A percentile compares a stretch with the other conserved stretches of the same genome.
phyloP scores from a whole-genome alignment of 2,888 invertebrate genomes.

The Limnephilus lunatus region DNA sequence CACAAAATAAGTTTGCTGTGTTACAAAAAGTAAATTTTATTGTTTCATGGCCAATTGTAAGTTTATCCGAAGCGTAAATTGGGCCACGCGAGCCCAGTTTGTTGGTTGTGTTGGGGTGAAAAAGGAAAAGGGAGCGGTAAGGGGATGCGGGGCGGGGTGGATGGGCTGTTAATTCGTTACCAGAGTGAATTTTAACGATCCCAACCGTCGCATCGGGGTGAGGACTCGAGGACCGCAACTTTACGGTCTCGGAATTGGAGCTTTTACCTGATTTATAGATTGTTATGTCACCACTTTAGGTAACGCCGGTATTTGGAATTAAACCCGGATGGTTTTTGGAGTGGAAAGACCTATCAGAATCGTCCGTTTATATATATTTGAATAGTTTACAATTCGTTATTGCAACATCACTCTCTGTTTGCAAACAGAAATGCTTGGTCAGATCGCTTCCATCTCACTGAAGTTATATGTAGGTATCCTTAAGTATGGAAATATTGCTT shows the following conservation, averaged over 20 bases:
- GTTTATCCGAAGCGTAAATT: not conserved
- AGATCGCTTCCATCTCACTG: not conserved
- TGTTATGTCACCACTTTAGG: not conserved
- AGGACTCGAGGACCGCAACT: slow-evolving; percentile 9
- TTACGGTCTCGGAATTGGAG: slow-evolving; percentile 15
- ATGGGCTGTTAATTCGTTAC: slow-evolving; percentile 30
- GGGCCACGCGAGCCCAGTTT: not conserved
- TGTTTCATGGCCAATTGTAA: not conserved
- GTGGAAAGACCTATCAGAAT: not conserved
- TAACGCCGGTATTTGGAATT: not conserved
- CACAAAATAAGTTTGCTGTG: not conserved
- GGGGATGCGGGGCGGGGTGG: not conserved
- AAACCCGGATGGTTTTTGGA: not conserved
- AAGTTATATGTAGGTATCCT: not conserved
- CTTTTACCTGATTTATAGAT: slow-evolving; percentile 14
- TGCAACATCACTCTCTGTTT: not conserved
- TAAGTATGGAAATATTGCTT: not conserved
- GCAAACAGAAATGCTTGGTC: too few relatives aligned
- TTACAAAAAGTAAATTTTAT: not conserved
- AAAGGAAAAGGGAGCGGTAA: not conserved
- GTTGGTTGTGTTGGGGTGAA: not conserved
- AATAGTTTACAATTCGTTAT: not conserved
- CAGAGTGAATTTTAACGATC: slow-evolving; percentile 31
- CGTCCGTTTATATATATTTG: not conserved
- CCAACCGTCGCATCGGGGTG: not conserved